Evolutionary conservation across 2,113 vertebrate species (phyloP).

Genomic region (Tetrax tetrax): DNA sequence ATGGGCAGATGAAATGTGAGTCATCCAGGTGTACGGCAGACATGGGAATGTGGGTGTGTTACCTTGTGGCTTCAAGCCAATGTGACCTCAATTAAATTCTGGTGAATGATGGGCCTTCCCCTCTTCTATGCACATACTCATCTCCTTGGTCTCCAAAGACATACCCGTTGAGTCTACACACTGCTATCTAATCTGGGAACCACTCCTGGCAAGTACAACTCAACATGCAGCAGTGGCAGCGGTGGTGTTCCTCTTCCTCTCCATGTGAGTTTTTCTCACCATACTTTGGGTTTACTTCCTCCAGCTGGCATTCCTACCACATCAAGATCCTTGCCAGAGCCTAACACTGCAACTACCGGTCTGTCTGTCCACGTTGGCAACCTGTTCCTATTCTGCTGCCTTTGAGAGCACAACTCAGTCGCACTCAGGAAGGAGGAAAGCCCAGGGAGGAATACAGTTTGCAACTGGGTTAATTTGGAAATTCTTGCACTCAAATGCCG

Average conservation of each 20-base stretch:
- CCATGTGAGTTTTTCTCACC: neutral
- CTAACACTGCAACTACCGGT: accelerated
- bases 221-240: accelerated
- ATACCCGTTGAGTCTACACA: neutral
- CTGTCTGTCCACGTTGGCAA: neutral
- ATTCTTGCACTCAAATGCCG: neutral
- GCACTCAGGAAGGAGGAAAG: neutral
- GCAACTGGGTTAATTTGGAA: neutral
- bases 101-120: constrained; percentile 12
- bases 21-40: neutral
- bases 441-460: neutral
- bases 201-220: neutral
- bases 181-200: neutral
- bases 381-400: neutral
- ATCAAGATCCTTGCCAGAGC: neutral
- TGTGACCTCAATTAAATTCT: constrained; percentile 51
- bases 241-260: neutral
- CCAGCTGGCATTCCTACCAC: neutral
- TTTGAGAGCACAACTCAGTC: neutral
- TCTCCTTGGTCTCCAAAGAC: neutral
- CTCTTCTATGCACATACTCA: neutral
- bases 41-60: constrained; percentile 54
- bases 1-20: neutral
- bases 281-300: neutral
- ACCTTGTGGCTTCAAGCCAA: constrained; percentile 26